These are phyloP conservation scores for Nomia melanderi DNA, from an alignment of 1,140 invertebrate genomes.

Conservation along the genomic window DNA sequence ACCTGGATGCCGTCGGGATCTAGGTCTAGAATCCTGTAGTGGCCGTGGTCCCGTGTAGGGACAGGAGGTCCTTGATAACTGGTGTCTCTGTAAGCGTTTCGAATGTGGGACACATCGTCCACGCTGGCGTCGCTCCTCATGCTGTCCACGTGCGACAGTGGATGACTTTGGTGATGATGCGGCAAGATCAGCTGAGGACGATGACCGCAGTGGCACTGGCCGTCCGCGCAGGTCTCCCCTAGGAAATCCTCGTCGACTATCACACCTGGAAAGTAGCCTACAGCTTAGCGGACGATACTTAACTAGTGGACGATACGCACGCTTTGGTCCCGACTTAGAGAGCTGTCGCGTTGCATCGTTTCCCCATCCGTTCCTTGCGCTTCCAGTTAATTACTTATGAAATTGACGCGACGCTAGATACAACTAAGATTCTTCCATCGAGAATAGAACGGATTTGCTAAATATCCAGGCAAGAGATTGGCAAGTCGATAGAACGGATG, in stretches of 20 bases:
- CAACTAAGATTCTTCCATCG: too few relatives aligned
- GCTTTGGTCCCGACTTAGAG: not conserved
- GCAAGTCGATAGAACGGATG: too few relatives aligned
- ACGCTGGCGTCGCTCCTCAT: slow-evolving; percentile 62
- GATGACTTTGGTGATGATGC: slow-evolving; percentile 50
- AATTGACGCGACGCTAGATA: too few relatives aligned
- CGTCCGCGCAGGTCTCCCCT: slow-evolving; percentile 26
- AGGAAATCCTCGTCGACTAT: slow-evolving; percentile 65
- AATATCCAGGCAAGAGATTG: too few relatives aligned
- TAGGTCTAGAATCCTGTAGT: slow-evolving; percentile 58
- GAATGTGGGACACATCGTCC: slow-evolving; percentile 55
- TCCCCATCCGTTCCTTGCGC: too few relatives aligned
- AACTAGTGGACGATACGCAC: not conserved
- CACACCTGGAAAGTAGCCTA: slow-evolving; percentile 66
- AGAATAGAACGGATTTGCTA: too few relatives aligned
- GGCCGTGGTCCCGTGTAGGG: slow-evolving; percentile 18
- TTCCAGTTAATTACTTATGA: too few relatives aligned
- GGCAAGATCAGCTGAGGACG: slow-evolving; percentile 41
- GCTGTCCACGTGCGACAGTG: slow-evolving; percentile 58
- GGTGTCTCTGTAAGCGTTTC: slow-evolving; percentile 46
- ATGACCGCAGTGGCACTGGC: slow-evolving; percentile 35
- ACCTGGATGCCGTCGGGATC: slow-evolving; percentile 67
- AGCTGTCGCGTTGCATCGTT: too few relatives aligned
- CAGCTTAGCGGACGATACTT: slow-evolving; percentile 30
- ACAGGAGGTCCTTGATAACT: slow-evolving; percentile 36